Evolutionary conservation across 2,113 vertebrate genomes (phyloP).

Genomic region (Triplophysa dalaica): DNA sequence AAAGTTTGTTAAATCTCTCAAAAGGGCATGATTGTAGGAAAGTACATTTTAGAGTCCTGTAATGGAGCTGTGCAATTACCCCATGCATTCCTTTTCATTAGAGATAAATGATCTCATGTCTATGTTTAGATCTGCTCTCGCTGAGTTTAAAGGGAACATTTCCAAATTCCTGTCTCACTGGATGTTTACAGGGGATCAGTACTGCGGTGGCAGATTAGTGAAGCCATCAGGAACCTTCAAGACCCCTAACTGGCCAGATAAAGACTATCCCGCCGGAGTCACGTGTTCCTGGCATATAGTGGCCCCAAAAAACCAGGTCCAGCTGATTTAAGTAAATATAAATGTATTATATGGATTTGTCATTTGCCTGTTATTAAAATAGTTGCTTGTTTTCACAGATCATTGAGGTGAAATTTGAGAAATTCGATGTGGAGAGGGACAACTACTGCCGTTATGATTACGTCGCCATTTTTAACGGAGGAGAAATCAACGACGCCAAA

Average conservation of each 20-base stretch:
- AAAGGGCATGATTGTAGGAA: slow-evolving; percentile 33
- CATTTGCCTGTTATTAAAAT: background rate
- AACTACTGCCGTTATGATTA: slow-evolving; percentile 97
- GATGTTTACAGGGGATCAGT: slow-evolving; percentile 87
- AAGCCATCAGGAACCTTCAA: slow-evolving; percentile 87
- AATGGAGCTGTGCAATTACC: slow-evolving; percentile 1
- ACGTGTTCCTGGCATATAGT: slow-evolving; percentile 95
- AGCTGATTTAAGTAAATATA: background rate
- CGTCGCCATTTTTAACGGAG: slow-evolving; percentile 91
- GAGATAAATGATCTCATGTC: background rate
- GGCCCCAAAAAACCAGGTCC: slow-evolving; percentile 93
- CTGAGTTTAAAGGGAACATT: slow-evolving; percentile 21
- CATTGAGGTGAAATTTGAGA: slow-evolving; percentile 95
- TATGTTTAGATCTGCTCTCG: slow-evolving; percentile 10
- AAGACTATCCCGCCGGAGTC: slow-evolving; percentile 94
- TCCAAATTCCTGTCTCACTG: slow-evolving; percentile 5
- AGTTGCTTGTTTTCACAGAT: slow-evolving; percentile 62
- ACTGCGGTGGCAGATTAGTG: slow-evolving; percentile 90
- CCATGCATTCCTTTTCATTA: slow-evolving; percentile 33
- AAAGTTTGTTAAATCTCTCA: slow-evolving; percentile 31
- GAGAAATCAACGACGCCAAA: slow-evolving; percentile 89
- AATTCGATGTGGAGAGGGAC: slow-evolving; percentile 96
- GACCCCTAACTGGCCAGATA: slow-evolving; percentile 97
- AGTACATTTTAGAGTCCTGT: slow-evolving; percentile 11
- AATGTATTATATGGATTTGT: background rate